Evolutionary conservation across 2,888 invertebrate genomes (phyloP).

Genomic region (Tineola bisselliella): DNA sequence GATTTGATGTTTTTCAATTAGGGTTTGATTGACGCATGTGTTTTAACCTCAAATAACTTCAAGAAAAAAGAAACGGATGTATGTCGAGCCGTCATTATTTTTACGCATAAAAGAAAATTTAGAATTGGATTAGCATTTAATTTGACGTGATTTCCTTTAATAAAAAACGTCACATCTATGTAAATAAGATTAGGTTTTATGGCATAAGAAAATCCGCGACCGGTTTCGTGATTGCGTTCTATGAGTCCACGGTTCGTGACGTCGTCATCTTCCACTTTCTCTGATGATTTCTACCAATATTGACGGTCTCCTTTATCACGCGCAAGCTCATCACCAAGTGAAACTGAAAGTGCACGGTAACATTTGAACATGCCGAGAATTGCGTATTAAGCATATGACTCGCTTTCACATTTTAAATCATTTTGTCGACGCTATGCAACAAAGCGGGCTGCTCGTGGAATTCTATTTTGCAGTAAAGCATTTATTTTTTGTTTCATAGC

Average conservation of each 20-base stretch:
- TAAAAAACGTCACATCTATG: background rate
- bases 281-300: conserved; percentile 36
- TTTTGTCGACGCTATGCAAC: no score
- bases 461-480: no score
- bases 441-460: no score
- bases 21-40: conserved; percentile 2
- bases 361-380: conserved; percentile 13
- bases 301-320: conserved; percentile 34
- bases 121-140: no score
- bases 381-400: background rate
- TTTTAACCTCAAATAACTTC: background rate
- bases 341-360: conserved; percentile 27
- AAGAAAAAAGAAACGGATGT: background rate
- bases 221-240: background rate
- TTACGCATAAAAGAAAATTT: no score
- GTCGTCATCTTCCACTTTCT: conserved; percentile 25
- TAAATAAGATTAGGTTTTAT: background rate
- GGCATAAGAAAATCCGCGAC: background rate
- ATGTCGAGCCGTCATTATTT: background rate
- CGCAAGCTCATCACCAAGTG: conserved; percentile 18
- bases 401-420: no score
- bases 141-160: background rate
- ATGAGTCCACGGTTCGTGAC: background rate
- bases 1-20: conserved; percentile 6
- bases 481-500: background rate